Evolutionary conservation across 2,797 vertebrate species (phyloP), one percentile per base, ranked within the genome.

Genomic region (Tadarida brasiliensis): DNA sequence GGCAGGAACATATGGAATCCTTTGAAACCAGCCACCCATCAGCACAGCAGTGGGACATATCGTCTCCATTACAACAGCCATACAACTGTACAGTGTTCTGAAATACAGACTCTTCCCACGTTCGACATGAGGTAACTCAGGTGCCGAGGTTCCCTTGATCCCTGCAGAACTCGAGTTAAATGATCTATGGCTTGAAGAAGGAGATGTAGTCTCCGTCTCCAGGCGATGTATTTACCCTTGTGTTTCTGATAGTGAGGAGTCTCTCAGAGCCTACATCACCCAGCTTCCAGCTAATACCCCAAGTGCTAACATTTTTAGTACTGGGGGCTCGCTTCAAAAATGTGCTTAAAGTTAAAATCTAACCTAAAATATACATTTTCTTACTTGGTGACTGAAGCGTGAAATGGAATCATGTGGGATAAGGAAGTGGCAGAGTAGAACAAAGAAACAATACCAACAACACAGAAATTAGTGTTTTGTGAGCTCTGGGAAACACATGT

Each of bases 401-500:
- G 91, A 97, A 96, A 93, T 47, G 68, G 91, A 96, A 83, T 90
- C 97, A 87, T 73, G 26, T 82, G 97, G 97, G 97, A 97, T 91
- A 68, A 87, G 89, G 89, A 97, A 95, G 95, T 85, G 83, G 96
- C 95, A 82, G 97, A 56, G 97, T 90, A 95, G 97, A 98, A 97
- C 97, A 96, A 94, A 95, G 96, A 96, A 97, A 95, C 95, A 94
- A 95, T 91, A 97, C 91, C 94, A 97, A 91, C 91, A 95, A 95
- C 96, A 96, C 57, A 95, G 96, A 97, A 98, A 98, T 97, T 94
- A 97, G 96, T 96, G 97, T 97, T 97, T 95, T 92, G 94, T 10
- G 88, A 96, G 96, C 96, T 93, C 94, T 89, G 96, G 95, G 96
- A 97, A 97, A 95, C 94, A 94, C 95, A 91, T 90, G 96, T 97